A percentile compares a stretch with the other conserved stretches of the same genome.
Evolutionary conservation across 30 jellyfish, hydroid and myxozoan species (phyloP).

Genomic region (Pelagia noctiluca): DNA sequence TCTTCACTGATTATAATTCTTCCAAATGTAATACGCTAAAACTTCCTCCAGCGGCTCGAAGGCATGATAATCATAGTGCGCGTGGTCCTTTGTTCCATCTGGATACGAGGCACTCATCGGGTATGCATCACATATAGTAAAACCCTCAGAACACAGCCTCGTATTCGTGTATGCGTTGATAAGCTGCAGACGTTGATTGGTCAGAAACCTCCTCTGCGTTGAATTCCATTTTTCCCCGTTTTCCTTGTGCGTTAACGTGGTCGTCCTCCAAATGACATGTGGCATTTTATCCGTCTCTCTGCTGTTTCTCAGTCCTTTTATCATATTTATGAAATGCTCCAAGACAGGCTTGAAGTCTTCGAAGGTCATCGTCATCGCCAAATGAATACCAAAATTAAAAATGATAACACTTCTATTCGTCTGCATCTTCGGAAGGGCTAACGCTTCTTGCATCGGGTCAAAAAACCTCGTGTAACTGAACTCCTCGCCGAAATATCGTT

Average conservation of each 20-base stretch:
- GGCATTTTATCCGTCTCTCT: constrained; percentile 5
- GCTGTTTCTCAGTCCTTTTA: not conserved
- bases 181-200: constrained; percentile 42
- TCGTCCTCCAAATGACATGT: constrained; percentile 66
- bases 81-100: constrained; percentile 34
- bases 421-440: constrained; percentile 36
- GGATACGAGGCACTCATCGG: constrained; percentile 51
- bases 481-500: not conserved
- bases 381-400: constrained; percentile 67
- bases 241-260: constrained; percentile 49
- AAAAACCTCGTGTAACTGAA: constrained; percentile 52
- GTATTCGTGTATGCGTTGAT: constrained; percentile 63
- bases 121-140: constrained; percentile 52
- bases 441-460: constrained; percentile 7
- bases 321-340: constrained; percentile 24
- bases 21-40: not conserved
- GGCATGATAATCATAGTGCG: constrained; percentile 15
- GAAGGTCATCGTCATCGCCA: not conserved
- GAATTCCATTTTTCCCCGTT: not conserved
- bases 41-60: constrained; percentile 40
- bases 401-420: constrained; percentile 52
- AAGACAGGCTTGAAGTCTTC: constrained; percentile 1
- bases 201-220: constrained; percentile 44
- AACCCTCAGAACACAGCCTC: constrained; percentile 51
- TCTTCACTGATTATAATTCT: not conserved